Base-by-base conservation (phyloP, 2,113 vertebrate species). In the Origma solitaria region DNA sequence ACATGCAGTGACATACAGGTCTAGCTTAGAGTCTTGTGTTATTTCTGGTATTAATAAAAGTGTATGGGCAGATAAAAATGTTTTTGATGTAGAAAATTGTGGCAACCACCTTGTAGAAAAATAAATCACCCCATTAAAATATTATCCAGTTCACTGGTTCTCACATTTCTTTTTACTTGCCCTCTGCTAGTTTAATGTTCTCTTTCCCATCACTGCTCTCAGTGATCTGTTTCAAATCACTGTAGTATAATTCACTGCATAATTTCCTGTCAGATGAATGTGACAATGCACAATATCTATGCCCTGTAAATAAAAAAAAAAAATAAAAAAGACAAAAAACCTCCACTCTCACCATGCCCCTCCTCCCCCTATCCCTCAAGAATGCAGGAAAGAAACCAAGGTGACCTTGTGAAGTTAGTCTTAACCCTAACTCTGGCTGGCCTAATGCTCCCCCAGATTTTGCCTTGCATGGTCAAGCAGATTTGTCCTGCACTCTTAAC, bases 361-460 rank as follows among this genome's bases (percentile, higher is more conserved):
- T 20, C 8, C 5, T n/a, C 11, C 13, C 25, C 7, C 3, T 5
- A 1, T 11, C 13, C 12, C 7, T 13, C 5, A 53, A 37, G 50
- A 83, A 25, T 28, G 40, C 11, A 50, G 49, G n/a, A 69, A 82
- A 47, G 9, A 65, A 73, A 82, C 6, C 5, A 51, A 56, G 65
- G 53, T 77, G 65, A 58, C 11, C 6, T n/a, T 61, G 27, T 65
- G 51, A 37, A 62, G 23, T 60, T 37, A 37, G 6, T 66, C 12
- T 23, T 47, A 30, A 76, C 24, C 10, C 20, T 90, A 30, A 42
- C 7, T 40, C 31, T 40, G 13, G 47, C 23, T 71, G 38, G 16
- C 33, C 15, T 64, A 27, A 16, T 22, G 13, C 7, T 30, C 23
- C 7, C 22, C 13, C 9, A 13, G 4, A 28, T 82, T 82, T 90